Evolutionary conservation across 2,888 invertebrate genomes (phyloP), one percentile per base, ranked within the genome.

Genomic region (Escarpia spicata): DNA sequence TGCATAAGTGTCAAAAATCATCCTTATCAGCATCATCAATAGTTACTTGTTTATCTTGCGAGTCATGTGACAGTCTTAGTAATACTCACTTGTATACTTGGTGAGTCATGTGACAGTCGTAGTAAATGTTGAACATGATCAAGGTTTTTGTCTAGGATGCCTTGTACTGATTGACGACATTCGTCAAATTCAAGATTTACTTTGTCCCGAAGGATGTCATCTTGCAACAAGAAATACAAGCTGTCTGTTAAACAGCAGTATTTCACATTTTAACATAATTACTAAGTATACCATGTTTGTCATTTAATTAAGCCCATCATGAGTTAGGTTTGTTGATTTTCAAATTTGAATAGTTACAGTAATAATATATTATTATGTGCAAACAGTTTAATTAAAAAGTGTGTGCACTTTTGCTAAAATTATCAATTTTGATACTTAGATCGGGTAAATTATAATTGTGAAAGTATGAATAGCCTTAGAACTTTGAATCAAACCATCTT

Each of bases 131-230:
- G 75, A 75, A 75, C 75, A 75, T 75, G 75, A 75, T 75, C 75
- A 75, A 75, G 75, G 75, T 75, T 75, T 75, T 26, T 75, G 75
- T 75, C 75, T 26, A 75, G 75, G 26, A 75, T 75, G 75, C 75
- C 75, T 75, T 75, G 75, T n/a, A 75, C 19, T 75, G 75, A 75
- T 4, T n/a, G 75, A 19, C 75, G 75, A 26, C 75, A 75, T n/a
- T 75, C 75, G 75, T 75, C 75, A 75, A 75, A 75, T 75, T 75
- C 75, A 75, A 75, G 75, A 26, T 75, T 75, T 26, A 75, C 75
- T 75, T 75, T 75, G 26, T 75, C 75, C 75, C 75, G 75, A 75
- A 75, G 75, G 26, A 75, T 75, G 75, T 26, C 75, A n/a, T 75
- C 75, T 75, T 26, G 19, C 19, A 75, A 2, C 75, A 26, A 75